Percentiles rank a stretch among this genome's conserved stretches.
phyloP scores from a whole-genome alignment of 2,113 vertebrate species.

The Alexandromys fortis region DNA sequence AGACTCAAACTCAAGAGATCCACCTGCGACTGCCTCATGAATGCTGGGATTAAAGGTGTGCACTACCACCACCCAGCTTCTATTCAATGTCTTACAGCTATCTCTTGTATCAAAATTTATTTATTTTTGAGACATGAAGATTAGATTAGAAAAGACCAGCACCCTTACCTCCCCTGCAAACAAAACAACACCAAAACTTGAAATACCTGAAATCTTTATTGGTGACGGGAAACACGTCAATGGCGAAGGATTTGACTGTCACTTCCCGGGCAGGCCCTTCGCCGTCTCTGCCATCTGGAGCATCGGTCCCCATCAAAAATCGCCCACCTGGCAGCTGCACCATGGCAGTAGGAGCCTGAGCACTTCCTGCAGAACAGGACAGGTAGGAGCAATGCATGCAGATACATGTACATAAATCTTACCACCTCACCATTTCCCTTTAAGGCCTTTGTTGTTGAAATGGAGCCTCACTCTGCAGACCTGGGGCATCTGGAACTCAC shows the following conservation, averaged over 20 bases:
- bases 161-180: background rate
- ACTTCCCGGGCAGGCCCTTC: conserved; percentile 87
- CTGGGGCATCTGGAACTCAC: background rate
- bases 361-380: conserved; percentile 58
- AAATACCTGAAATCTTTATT: conserved; percentile 93
- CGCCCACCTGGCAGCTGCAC: conserved; percentile 88
- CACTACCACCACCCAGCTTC: too few relatives aligned
- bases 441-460: background rate
- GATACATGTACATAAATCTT: background rate
- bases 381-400: background rate
- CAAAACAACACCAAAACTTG: background rate
- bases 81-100: too few relatives aligned
- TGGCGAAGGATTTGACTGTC: conserved; percentile 86
- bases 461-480: background rate
- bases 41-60: background rate
- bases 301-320: conserved; percentile 89
- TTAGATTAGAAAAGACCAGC: background rate
- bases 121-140: background rate
- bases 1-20: background rate
- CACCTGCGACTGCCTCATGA: background rate
- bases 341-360: conserved; percentile 79
- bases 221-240: conserved; percentile 92
- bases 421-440: background rate
- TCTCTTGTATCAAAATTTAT: background rate
- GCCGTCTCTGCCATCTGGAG: conserved; percentile 85